A percentile compares a stretch with the other conserved stretches of the same genome.
These are phyloP conservation scores for Epizoanthus ramosus DNA, from an alignment of 92 coral and sea anemone species.

Conservation along the genomic window DNA sequence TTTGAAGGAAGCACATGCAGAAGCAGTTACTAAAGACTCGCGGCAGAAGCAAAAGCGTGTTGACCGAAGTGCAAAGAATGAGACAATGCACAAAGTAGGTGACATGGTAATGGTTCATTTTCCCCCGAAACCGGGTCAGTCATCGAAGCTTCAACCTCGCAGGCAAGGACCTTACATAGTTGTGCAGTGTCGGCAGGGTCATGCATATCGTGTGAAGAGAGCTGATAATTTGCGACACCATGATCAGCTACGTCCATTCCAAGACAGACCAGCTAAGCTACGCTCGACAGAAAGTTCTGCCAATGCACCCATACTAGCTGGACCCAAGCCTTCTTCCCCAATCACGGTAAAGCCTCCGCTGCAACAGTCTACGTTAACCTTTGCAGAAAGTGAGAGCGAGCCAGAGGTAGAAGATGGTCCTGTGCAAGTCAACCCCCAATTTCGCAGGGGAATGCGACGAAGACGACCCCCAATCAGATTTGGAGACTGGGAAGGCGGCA, in stretches of 20 bases:
- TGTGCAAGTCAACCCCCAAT: slow-evolving; percentile 1
- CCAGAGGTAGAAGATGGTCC: slow-evolving; percentile 28
- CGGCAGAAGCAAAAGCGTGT: slow-evolving; percentile 39
- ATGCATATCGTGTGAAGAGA: slow-evolving; percentile 47
- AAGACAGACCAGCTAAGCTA: slow-evolving; percentile 24
- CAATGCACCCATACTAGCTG: neutral
- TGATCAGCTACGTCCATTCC: slow-evolving; percentile 54
- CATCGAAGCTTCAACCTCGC: slow-evolving; percentile 48
- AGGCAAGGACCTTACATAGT: slow-evolving; percentile 55
- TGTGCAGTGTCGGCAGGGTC: slow-evolving; percentile 54
- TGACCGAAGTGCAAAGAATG: slow-evolving; percentile 7
- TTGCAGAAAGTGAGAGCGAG: slow-evolving; percentile 7
- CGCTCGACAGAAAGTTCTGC: neutral
- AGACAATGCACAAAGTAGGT: slow-evolving; percentile 38
- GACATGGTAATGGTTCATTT: slow-evolving; percentile 53
- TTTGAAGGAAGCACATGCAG: slow-evolving; percentile 41
- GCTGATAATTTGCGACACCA: slow-evolving; percentile 45
- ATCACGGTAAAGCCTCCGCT: neutral
- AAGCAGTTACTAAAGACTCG: slow-evolving; percentile 16
- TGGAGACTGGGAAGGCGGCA: slow-evolving; percentile 40
- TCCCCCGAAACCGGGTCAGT: slow-evolving; percentile 41
- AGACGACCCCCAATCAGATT: slow-evolving; percentile 33
- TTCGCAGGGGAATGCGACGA: slow-evolving; percentile 12
- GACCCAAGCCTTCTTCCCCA: slow-evolving; percentile 3
- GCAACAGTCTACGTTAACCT: neutral